phyloP scores from a whole-genome alignment of 1,140 invertebrate species.

The Hyles euphorbiae region DNA sequence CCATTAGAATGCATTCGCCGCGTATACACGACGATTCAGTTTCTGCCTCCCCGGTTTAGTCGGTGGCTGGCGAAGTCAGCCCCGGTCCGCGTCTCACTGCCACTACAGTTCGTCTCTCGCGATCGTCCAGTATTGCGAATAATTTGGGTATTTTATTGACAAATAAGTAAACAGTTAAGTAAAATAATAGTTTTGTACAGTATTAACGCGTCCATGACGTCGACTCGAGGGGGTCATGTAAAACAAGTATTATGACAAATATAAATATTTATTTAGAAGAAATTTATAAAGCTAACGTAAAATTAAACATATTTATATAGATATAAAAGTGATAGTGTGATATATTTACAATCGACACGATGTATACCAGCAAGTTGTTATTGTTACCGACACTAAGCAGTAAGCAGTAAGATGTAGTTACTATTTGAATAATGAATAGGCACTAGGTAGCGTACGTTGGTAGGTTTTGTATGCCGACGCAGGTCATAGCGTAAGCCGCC shows the following conservation, averaged over 20 bases:
- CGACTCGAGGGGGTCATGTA: slow-evolving; percentile 8
- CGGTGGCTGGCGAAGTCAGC: background rate
- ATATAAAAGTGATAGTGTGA: background rate
- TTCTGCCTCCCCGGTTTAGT: background rate
- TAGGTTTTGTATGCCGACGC: too few species aligned
- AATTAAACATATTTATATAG: slow-evolving; percentile 2
- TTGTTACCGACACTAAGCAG: too few species aligned
- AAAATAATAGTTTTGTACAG: slow-evolving; percentile 33
- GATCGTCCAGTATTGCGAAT: too few species aligned
- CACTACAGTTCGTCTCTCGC: too few species aligned
- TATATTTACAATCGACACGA: background rate
- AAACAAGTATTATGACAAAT: slow-evolving; percentile 34
- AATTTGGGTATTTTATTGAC: background rate
- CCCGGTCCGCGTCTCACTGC: too few species aligned
- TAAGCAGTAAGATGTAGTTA: too few species aligned
- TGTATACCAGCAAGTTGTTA: too few species aligned
- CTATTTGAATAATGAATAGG: too few species aligned
- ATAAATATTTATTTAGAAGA: slow-evolving; percentile 54
- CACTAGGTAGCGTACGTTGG: too few species aligned
- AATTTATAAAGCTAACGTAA: slow-evolving; percentile 13
- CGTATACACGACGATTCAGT: background rate
- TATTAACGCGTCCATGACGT: slow-evolving; percentile 30
- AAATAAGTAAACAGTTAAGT: background rate
- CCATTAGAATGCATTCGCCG: slow-evolving; percentile 25
- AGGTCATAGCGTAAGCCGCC: too few species aligned